Evolutionary conservation across 2,888 invertebrate genomes (phyloP).

Genomic region (Drosophila melanocephala): DNA sequence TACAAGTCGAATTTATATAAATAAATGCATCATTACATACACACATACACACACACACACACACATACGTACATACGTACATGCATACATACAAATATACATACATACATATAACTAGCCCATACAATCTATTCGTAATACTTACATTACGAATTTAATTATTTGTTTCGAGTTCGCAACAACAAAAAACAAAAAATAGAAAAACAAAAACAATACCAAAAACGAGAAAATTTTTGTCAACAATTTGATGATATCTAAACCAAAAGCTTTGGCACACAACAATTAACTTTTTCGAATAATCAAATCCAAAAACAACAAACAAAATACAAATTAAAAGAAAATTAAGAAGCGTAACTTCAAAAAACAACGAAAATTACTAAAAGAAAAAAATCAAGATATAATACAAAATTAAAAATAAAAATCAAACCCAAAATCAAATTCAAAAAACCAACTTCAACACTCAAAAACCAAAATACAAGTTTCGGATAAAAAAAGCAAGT

Average conservation of each 20-base stretch:
- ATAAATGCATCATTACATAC: slow-evolving; percentile 52
- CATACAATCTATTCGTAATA: slow-evolving; percentile 56
- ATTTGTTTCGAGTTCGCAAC: slow-evolving; percentile 55
- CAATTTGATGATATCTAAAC: slow-evolving; percentile 36
- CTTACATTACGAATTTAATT: slow-evolving; percentile 31
- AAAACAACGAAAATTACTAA: slow-evolving; percentile 4
- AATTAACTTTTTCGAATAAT: slow-evolving; percentile 52
- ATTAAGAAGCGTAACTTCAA: slow-evolving; percentile 7
- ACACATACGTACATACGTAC: slow-evolving; percentile 16
- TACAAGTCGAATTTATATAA: slow-evolving; percentile 81
- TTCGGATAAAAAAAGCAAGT: slow-evolving; percentile 54
- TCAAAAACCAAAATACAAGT: slow-evolving; percentile 66
- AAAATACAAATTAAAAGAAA: neutral
- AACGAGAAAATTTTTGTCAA: slow-evolving; percentile 33
- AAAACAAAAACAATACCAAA: neutral
- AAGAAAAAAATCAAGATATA: slow-evolving; percentile 16
- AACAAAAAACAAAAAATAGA: neutral
- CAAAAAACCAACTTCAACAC: slow-evolving; percentile 42
- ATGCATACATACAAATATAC: slow-evolving; percentile 1
- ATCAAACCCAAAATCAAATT: slow-evolving; percentile 32
- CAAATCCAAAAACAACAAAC: slow-evolving; percentile 15
- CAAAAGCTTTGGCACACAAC: slow-evolving; percentile 83
- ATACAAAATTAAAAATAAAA: slow-evolving; percentile 25
- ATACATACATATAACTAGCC: slow-evolving; percentile 44
- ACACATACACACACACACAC: slow-evolving; percentile 21